Base-by-base conservation (phyloP, 2,113 vertebrate species). In the Platycercus adscitus region DNA sequence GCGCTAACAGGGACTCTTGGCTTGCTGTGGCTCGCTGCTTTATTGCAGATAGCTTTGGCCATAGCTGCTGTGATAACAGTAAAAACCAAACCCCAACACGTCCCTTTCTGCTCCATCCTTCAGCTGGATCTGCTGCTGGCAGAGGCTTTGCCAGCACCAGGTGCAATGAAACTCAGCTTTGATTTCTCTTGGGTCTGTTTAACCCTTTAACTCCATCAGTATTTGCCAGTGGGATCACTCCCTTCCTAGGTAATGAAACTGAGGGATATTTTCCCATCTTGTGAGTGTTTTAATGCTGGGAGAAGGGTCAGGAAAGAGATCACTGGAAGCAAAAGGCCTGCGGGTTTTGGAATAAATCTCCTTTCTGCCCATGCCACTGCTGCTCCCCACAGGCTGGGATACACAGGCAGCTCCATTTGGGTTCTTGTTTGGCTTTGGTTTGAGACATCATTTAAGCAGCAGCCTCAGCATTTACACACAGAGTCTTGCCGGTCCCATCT, bases 11-110 rank as follows among this genome's bases (percentile, higher is more conserved):
- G 52, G n/a, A 10, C 18, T 46, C 47, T 7, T 53, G 78, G 39
- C 90, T 50, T 18, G 10, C 60, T 29, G 77, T 0, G 11, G 6
- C 52, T 55, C 29, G 19, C 44, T 65, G 75, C 63, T 86, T 90
- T 90, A 89, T 12, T 86, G 81, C 75, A 82, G 69, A 93, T 26
- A 41, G 92, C 88, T 94, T 77, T 91, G 92, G 90, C 92, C 26
- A 2, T 35, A 21, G 37, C 75, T 80, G 63, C 61, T 80, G 90
- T 23, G 75, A 44, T 44, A 85, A 37, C 85, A 65, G 66, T 68
- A 76, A 82, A 93, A 95, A 18, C 3, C 39, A 69, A 76, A 4
- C 16, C 63, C 49, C n/a, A 0, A 4, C 39, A 63, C 73, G 69
- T 24, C 29, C 85, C 70, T 43, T 69, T 31, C 61, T 26, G n/a